These are phyloP conservation scores for Bradypus variegatus DNA, from an alignment of 2,797 vertebrate genomes.

Conservation along the genomic window DNA sequence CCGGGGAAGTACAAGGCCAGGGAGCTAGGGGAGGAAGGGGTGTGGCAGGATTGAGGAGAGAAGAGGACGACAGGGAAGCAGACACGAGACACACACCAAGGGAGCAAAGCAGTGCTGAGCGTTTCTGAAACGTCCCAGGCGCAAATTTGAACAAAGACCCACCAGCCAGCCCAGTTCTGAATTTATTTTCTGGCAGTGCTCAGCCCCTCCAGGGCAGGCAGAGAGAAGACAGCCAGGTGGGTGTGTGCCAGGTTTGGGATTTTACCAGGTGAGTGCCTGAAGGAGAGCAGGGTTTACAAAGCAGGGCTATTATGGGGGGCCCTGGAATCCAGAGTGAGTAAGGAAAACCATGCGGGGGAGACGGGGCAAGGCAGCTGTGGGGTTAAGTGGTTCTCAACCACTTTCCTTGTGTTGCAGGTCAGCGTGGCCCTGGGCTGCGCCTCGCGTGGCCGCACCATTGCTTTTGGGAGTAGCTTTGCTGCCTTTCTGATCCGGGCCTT, in stretches of 20 bases:
- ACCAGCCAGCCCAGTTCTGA: background rate
- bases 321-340: background rate
- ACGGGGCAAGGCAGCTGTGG: background rate
- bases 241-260: background rate
- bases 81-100: background rate
- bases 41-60: background rate
- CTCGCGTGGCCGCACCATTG: constrained; percentile 77
- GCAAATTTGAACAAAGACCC: background rate
- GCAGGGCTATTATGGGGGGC: background rate
- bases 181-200: background rate
- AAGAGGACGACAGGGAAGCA: background rate
- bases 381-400: background rate
- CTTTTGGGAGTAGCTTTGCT: constrained; percentile 85
- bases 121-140: background rate
- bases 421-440: constrained; percentile 87
- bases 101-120: background rate
- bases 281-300: background rate
- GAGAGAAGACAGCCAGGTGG: background rate
- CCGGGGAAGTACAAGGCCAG: background rate
- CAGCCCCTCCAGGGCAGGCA: background rate
- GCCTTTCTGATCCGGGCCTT: constrained; percentile 85
- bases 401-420: constrained; percentile 71
- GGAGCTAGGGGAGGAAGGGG: background rate
- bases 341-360: background rate
- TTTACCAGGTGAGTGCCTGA: background rate